phyloP scores from a whole-genome alignment of 2,797 vertebrate species.

The Gobionotothen gibberifrons region DNA sequence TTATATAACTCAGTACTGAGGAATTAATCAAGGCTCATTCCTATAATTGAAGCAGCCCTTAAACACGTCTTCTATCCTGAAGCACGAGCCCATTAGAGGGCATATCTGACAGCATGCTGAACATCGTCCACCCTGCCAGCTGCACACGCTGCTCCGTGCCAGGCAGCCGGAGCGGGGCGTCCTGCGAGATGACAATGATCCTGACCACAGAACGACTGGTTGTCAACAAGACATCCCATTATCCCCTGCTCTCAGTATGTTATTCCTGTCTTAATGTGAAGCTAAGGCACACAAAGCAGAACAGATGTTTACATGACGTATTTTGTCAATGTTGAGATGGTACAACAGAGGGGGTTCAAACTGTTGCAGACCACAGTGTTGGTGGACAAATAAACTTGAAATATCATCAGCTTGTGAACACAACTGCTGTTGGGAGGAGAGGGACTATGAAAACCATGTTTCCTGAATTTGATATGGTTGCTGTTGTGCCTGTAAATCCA shows the following conservation, averaged over 20 bases:
- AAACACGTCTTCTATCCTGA: background rate
- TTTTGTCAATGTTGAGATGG: slow-evolving; percentile 18
- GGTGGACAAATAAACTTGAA: slow-evolving; percentile 25
- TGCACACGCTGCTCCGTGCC: slow-evolving; percentile 36
- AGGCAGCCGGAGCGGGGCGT: slow-evolving; percentile 34
- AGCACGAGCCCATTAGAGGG: slow-evolving; percentile 38
- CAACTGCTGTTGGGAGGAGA: slow-evolving; percentile 3
- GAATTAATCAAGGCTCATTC: background rate
- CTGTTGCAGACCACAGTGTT: background rate
- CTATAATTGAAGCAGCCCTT: background rate
- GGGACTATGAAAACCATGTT: slow-evolving; percentile 5
- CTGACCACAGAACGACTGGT: slow-evolving; percentile 46
- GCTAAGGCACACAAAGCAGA: slow-evolving; percentile 13
- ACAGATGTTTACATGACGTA: slow-evolving; percentile 28
- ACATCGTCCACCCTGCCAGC: slow-evolving; percentile 51
- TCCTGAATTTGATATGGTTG: slow-evolving; percentile 22
- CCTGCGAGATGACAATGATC: slow-evolving; percentile 48
- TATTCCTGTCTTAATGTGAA: slow-evolving; percentile 14
- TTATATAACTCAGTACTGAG: background rate
- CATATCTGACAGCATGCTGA: slow-evolving; percentile 35
- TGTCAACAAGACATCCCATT: slow-evolving; percentile 53
- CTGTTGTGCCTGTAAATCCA: slow-evolving; percentile 44
- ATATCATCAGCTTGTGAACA: slow-evolving; percentile 19
- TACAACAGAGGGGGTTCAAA: slow-evolving; percentile 16
- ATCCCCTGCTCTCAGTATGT: slow-evolving; percentile 34